A percentile compares a stretch with the other conserved stretches of the same genome.
Conservation (phyloP, 2,797 vertebrate genomes). For the Sebastes trivittatus region DNA sequence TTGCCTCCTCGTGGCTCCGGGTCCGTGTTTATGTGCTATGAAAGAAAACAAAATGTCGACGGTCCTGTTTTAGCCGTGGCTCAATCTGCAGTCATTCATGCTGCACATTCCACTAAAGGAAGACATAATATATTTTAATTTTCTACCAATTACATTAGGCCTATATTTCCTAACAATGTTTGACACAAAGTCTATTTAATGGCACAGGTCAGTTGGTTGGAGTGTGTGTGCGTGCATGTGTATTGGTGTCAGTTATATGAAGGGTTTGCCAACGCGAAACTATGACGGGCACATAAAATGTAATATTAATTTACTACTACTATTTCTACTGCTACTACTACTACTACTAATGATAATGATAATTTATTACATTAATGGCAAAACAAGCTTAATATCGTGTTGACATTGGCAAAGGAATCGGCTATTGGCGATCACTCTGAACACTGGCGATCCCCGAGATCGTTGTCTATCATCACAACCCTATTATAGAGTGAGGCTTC, state of each 20-base stretch:
- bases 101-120: not conserved
- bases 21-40: no score
- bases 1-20: no score
- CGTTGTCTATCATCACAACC: no score
- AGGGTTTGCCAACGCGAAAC: no score
- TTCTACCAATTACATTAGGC: no score
- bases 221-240: not conserved
- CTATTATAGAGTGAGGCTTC: no score
- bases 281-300: no score
- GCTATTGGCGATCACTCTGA: not conserved
- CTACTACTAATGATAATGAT: not conserved
- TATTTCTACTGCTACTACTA: not conserved
- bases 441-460: not conserved
- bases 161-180: not conserved
- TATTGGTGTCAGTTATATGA: no score
- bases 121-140: no score
- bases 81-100: rapidly evolving
- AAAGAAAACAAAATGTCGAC: no score
- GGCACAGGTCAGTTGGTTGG: not conserved
- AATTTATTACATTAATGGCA: not conserved
- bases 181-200: not conserved
- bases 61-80: no score
- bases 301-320: not conserved
- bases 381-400: not conserved
- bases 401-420: not conserved